phyloP scores from a whole-genome alignment of 2,797 vertebrate genomes.

The Gastrophryne carolinensis region DNA sequence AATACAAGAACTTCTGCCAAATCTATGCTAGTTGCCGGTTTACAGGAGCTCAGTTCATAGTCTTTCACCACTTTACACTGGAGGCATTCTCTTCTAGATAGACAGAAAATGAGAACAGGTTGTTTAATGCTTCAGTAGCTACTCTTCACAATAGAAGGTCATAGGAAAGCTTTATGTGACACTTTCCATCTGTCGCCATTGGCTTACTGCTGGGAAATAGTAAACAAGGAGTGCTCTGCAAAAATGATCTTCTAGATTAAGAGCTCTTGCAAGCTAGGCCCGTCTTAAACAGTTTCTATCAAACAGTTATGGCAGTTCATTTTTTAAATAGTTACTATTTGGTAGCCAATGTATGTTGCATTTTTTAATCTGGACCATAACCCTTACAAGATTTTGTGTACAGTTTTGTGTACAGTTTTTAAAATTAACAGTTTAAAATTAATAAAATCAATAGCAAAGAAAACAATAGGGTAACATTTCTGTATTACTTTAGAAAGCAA shows the following conservation, averaged over 20 bases:
- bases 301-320: background rate
- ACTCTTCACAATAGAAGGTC: slow-evolving; percentile 33
- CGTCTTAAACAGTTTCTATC: background rate
- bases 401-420: too few species aligned
- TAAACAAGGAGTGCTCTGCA: slow-evolving; percentile 16
- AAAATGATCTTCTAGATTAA: slow-evolving; percentile 34
- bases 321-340: too few species aligned
- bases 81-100: slow-evolving; percentile 23
- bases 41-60: slow-evolving; percentile 4
- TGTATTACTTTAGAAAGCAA: too few species aligned
- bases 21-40: slow-evolving; percentile 28
- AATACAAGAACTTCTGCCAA: slow-evolving; percentile 19
- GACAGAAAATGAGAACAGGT: slow-evolving; percentile 27
- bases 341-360: too few species aligned
- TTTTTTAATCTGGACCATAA: too few species aligned
- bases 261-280: background rate
- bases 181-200: slow-evolving; percentile 41
- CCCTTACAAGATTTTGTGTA: too few species aligned
- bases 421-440: too few species aligned
- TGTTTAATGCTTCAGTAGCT: slow-evolving; percentile 40
- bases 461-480: too few species aligned
- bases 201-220: slow-evolving; percentile 35
- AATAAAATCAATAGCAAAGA: too few species aligned
- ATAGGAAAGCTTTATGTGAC: slow-evolving; percentile 35
- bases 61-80: slow-evolving; percentile 15